Conservation (phyloP, 2,888 invertebrate species). For the Acleris emargana region DNA sequence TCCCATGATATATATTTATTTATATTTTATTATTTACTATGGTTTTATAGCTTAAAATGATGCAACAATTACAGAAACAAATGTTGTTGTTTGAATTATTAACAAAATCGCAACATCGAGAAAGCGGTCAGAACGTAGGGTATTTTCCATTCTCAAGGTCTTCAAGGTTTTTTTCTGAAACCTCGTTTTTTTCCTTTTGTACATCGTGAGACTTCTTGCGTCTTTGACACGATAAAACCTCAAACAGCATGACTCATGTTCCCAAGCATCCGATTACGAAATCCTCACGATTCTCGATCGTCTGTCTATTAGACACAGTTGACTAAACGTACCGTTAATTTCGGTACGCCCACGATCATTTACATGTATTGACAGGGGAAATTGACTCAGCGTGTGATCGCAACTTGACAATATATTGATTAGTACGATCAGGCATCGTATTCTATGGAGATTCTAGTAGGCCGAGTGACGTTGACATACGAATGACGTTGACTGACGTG, state of each 20-base stretch:
- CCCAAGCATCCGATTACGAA: constrained; percentile 33
- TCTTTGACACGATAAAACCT: constrained; percentile 29
- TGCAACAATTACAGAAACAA: too few relatives aligned
- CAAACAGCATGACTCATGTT: constrained; percentile 27
- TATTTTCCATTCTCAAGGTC: constrained; percentile 8
- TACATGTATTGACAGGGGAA: constrained; percentile 24
- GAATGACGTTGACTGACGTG: constrained; percentile 74
- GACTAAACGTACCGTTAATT: constrained; percentile 30
- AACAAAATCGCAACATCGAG: not conserved
- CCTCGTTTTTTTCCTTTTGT: constrained; percentile 10
- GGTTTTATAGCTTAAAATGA: too few relatives aligned
- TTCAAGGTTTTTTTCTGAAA: constrained; percentile 18
- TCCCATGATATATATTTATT: too few relatives aligned
- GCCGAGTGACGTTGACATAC: constrained; percentile 32
- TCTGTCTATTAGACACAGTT: constrained; percentile 35
- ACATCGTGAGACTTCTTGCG: constrained; percentile 30
- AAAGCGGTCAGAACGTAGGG: constrained; percentile 3
- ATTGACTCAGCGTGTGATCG: constrained; percentile 9
- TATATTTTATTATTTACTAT: not conserved
- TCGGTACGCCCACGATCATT: constrained; percentile 31
- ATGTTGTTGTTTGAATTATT: too few relatives aligned
- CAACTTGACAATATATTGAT: constrained; percentile 12
- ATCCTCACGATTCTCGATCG: constrained; percentile 34
- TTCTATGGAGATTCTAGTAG: constrained; percentile 58
- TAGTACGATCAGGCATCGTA: constrained; percentile 34